phyloP scores from a whole-genome alignment of 1,140 invertebrate genomes.

The Limonius californicus region DNA sequence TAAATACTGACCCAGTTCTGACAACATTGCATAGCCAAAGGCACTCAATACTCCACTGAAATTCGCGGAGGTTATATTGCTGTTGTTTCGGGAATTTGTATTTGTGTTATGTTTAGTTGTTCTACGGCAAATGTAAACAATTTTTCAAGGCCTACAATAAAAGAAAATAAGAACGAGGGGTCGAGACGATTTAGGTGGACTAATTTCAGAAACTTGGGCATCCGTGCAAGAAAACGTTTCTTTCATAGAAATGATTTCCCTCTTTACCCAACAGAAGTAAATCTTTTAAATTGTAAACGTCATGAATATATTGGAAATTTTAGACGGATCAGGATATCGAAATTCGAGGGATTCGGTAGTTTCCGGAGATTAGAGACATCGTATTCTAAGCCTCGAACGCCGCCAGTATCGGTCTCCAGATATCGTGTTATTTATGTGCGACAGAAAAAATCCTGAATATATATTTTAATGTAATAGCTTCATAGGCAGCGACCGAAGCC shows the following conservation, averaged over 20 bases:
- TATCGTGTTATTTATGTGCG: constrained; percentile 10
- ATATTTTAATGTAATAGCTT: constrained; percentile 9
- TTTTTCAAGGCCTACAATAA: no score
- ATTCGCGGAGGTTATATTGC: background rate
- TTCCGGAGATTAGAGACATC: constrained; percentile 13
- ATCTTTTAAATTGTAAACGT: constrained; percentile 6
- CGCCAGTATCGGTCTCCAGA: constrained; percentile 11
- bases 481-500: background rate
- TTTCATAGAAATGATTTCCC: background rate
- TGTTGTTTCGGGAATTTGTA: background rate
- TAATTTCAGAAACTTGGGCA: no score
- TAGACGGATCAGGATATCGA: constrained; percentile 7
- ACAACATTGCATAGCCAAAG: constrained; percentile 7
- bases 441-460: constrained; percentile 12
- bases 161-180: no score
- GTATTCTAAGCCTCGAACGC: constrained; percentile 13
- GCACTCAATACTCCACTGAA: constrained; percentile 1
- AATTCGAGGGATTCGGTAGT: constrained; percentile 11
- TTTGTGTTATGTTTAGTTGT: constrained; percentile 3
- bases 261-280: background rate
- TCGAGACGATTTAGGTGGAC: no score
- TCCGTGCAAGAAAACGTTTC: no score
- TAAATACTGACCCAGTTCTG: constrained; percentile 13
- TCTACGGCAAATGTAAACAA: background rate
- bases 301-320: constrained; percentile 14